phyloP scores from a whole-genome alignment of 2,113 vertebrate genomes.

The Gadus chalcogrammus region DNA sequence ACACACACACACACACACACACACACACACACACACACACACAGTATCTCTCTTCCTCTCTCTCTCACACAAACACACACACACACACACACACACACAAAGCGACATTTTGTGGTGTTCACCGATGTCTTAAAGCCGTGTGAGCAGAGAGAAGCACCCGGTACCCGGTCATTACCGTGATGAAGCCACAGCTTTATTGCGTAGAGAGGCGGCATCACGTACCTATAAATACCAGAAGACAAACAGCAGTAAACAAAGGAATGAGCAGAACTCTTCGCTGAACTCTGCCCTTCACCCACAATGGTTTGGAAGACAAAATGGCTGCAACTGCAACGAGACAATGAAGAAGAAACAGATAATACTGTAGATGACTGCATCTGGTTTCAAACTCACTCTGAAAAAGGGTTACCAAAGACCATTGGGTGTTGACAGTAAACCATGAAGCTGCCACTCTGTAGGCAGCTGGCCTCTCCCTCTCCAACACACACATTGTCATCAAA shows the following conservation, averaged over 20 bases:
- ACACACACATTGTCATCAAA: neutral
- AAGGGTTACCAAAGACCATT: no score
- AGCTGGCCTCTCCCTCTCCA: neutral
- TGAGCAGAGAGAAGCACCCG: constrained; percentile 30
- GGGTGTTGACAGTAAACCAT: no score
- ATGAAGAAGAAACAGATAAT: no score
- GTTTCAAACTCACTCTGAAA: no score
- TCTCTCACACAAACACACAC: constrained; percentile 3
- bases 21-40: neutral
- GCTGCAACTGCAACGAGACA: constrained; percentile 11
- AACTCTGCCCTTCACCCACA: constrained; percentile 28
- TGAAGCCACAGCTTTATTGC: constrained; percentile 46
- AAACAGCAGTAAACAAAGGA: constrained; percentile 63
- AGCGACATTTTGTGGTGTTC: constrained; percentile 11
- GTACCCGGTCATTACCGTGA: constrained; percentile 52
- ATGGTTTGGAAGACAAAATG: constrained; percentile 25
- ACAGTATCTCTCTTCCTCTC: neutral
- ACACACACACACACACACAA: constrained; percentile 6
- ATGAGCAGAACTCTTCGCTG: constrained; percentile 35
- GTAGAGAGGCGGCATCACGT: constrained; percentile 46
- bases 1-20: neutral
- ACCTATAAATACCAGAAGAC: constrained; percentile 63
- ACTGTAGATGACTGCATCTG: no score
- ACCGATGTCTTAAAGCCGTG: constrained; percentile 3
- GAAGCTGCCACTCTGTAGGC: neutral